Base-by-base conservation (phyloP, 2,888 invertebrate species). In the Eupithecia dodoneata region DNA sequence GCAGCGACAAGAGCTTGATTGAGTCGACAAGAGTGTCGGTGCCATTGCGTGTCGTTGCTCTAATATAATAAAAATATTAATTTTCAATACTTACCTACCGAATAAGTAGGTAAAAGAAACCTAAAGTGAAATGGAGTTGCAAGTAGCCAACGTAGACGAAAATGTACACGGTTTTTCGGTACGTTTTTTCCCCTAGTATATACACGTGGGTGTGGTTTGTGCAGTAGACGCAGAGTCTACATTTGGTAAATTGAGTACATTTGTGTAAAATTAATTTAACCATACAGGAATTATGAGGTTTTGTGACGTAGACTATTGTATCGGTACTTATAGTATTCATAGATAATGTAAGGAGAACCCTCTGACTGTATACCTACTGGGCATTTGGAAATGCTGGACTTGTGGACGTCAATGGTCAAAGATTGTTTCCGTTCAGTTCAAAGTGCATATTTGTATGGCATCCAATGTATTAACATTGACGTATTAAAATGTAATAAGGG, bases 351-450 rank as follows among this genome's bases (percentile, higher is more conserved):
- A 42, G 66, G 13, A 66, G 7, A 42, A 42, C 42, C 66, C 41
- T 15, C 4, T 66, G 42, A 66, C 66, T 66, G 42, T 65, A 30
- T 30, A 30, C 30, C 30, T 30, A 7, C 55, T 12, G 41, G 63
- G 41, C 30, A 15, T n/a, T n/a, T 42, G 15, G 13, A n/a, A 42
- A 44, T 42, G 30, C 30, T n/a, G 63, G 30, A 44, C n/a, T 44
- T 44, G 44, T 67, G 44, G 45, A 69, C 67, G 67, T 69, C 67
- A 69, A 13, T n/a, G 67, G 44, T 44, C 67, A 69, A 69, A 69
- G 67, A 44, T 9, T 44, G 45, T 69, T 69, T 10, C 45, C 44
- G 10, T 69, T 44, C n/a, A 69, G 67, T n/a, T 45, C 45, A 69
- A 44, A 69, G 45, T 69, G 42, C 67, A 63, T 63, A 9, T 18